Conservation (phyloP, 1,140 invertebrate species). For the Eriocheir sinensis region DNA sequence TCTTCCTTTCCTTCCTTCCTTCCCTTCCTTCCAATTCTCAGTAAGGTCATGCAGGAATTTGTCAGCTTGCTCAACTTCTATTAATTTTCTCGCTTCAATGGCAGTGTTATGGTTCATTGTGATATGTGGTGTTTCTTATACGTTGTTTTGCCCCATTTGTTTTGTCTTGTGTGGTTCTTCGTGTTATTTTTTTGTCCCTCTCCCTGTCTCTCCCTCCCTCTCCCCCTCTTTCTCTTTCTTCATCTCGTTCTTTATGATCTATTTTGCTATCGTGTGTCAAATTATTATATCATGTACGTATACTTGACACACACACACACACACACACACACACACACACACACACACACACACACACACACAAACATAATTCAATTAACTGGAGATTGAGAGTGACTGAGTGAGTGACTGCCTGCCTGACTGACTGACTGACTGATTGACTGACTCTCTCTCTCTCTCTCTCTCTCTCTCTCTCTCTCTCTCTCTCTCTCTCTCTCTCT, state of each 20-base stretch:
- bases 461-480: conserved; percentile 50
- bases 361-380: not conserved
- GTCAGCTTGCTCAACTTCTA: no score
- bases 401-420: not conserved
- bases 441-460: conserved; percentile 44
- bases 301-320: not conserved
- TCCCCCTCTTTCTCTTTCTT: not conserved
- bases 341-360: not conserved
- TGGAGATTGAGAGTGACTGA: not conserved
- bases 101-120: no score
- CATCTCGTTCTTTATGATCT: not conserved
- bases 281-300: not conserved
- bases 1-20: no score
- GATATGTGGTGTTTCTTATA: no score
- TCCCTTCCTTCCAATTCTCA: no score
- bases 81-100: no score
- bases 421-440: not conserved
- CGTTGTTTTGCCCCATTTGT: no score
- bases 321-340: not conserved
- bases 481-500: conserved; percentile 50
- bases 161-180: no score
- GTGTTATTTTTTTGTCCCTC: no score
- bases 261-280: not conserved
- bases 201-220: not conserved
- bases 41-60: no score